Percentiles rank a stretch among this genome's conserved stretches.
phyloP scores from a whole-genome alignment of 1,140 invertebrate species.

The Capitella teleta region DNA sequence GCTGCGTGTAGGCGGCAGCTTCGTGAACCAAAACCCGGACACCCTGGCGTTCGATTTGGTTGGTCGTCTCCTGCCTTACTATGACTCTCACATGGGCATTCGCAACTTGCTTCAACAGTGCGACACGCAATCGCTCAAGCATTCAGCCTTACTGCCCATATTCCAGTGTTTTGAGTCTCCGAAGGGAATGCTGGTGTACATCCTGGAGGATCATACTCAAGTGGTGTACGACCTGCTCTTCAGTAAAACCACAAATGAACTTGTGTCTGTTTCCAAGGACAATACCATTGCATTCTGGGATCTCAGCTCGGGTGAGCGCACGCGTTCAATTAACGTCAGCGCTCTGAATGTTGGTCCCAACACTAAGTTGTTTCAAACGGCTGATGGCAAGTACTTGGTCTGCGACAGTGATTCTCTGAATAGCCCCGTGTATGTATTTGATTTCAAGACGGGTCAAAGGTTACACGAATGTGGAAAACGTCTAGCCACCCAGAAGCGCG shows the following conservation, averaged over 20 bases:
- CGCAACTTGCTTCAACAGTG: slow-evolving; percentile 52
- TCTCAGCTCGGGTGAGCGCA: slow-evolving; percentile 10
- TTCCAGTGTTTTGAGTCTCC: slow-evolving; percentile 14
- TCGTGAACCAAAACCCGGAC: slow-evolving; percentile 78
- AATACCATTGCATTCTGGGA: slow-evolving; percentile 12
- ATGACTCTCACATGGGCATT: slow-evolving; percentile 55
- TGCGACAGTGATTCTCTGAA: slow-evolving; percentile 7
- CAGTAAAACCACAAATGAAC: slow-evolving; percentile 11
- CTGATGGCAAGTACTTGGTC: slow-evolving; percentile 12
- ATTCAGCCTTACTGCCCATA: slow-evolving; percentile 11
- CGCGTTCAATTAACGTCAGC: slow-evolving; percentile 10
- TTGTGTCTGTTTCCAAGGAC: slow-evolving; percentile 13
- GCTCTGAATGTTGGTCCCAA: slow-evolving; percentile 5
- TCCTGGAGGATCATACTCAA: slow-evolving; percentile 11
- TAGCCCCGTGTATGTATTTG: slow-evolving; percentile 8
- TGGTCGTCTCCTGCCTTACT: slow-evolving; percentile 70
- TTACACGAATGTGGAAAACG: slow-evolving; percentile 7
- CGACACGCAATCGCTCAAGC: slow-evolving; percentile 8
- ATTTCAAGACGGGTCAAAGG: slow-evolving; percentile 9
- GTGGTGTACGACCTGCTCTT: slow-evolving; percentile 9
- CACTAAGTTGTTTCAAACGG: slow-evolving; percentile 11
- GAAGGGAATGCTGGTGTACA: slow-evolving; percentile 7
- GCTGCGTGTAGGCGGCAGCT: slow-evolving; percentile 52
- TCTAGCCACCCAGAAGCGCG: neutral
- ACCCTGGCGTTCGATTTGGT: slow-evolving; percentile 93